Conservation (phyloP, 2,888 invertebrate genomes). For the Lepas anatifera region DNA sequence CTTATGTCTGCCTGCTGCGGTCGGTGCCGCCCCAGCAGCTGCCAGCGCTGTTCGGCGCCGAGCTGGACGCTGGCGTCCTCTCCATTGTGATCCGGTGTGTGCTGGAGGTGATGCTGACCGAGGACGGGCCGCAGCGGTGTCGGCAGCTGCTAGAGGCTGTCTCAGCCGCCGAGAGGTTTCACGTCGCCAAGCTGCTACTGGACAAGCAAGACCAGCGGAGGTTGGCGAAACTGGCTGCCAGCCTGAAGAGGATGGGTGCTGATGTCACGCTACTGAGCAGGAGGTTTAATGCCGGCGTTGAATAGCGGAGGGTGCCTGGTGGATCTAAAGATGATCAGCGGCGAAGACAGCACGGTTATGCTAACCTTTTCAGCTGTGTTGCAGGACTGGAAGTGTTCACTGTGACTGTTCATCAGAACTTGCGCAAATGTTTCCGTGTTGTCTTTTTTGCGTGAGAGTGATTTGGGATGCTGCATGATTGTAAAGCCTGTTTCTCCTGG, state of each 20-base stretch:
- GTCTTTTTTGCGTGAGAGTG: too few relatives aligned
- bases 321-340: too few relatives aligned
- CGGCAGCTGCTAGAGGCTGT: not conserved
- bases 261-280: not conserved
- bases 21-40: not conserved
- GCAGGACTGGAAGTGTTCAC: too few relatives aligned
- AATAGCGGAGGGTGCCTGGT: too few relatives aligned
- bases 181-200: not conserved
- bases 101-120: not conserved
- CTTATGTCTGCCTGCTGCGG: not conserved
- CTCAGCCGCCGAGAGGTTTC: not conserved
- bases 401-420: too few relatives aligned
- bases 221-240: not conserved
- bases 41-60: not conserved
- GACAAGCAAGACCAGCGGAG: not conserved
- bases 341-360: too few relatives aligned
- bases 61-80: not conserved
- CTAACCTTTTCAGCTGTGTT: too few relatives aligned
- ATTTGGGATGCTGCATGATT: too few relatives aligned
- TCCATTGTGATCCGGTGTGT: not conserved
- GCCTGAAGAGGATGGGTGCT: not conserved
- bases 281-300: too few relatives aligned
- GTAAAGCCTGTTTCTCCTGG: too few relatives aligned
- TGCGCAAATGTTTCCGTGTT: too few relatives aligned
- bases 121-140: not conserved